Conservation (phyloP, 1,140 invertebrate genomes). For the Chironomus tepperi region DNA sequence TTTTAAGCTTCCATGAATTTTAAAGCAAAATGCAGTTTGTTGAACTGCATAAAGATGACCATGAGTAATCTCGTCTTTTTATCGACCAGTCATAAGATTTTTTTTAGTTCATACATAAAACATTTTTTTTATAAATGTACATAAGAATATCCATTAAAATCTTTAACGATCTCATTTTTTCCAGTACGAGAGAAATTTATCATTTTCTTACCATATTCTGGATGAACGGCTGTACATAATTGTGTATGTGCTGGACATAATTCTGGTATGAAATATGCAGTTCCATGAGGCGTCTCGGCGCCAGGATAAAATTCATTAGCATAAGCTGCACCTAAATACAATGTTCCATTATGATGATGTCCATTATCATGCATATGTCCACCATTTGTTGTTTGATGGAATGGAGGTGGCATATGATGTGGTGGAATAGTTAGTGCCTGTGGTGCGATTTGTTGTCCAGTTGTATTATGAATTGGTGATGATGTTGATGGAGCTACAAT, state of each 20-base stretch:
- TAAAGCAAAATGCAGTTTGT: too few species aligned
- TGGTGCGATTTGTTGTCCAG: background rate
- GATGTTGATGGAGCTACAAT: constrained; percentile 9
- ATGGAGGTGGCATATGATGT: constrained; percentile 4
- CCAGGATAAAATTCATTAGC: constrained; percentile 19
- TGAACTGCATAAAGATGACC: too few species aligned
- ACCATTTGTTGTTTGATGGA: background rate
- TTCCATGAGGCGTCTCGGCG: background rate
- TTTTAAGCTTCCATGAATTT: too few species aligned
- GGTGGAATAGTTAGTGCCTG: background rate
- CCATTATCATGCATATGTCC: constrained; percentile 4
- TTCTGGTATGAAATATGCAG: background rate
- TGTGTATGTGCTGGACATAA: constrained; percentile 11
- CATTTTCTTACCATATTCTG: background rate
- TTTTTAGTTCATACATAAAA: too few species aligned
- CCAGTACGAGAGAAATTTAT: background rate
- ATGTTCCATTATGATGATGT: background rate
- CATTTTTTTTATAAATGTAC: too few species aligned
- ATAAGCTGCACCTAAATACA: background rate
- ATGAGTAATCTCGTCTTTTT: too few species aligned
- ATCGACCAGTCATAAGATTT: too few species aligned
- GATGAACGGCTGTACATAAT: constrained; percentile 1
- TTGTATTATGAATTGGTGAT: background rate
- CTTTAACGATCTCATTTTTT: background rate
- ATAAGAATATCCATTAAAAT: too few species aligned